Conservation (phyloP, 2,113 vertebrate species). For the Trinectes maculatus region DNA sequence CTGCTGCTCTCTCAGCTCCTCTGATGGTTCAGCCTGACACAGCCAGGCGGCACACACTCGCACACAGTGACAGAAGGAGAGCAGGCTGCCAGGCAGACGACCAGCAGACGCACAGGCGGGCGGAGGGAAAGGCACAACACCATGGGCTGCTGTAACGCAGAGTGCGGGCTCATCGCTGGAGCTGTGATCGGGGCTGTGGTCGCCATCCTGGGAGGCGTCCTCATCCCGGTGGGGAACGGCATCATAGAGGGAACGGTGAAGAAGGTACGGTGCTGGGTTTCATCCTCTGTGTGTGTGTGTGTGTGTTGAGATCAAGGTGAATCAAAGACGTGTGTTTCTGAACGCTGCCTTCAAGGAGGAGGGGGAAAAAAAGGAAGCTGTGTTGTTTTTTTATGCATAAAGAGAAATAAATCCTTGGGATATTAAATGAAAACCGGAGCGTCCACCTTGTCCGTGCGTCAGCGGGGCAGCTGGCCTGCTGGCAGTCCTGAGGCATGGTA, state of each 20-base stretch:
- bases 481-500: constrained; percentile 60
- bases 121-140: constrained; percentile 47
- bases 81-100: constrained; percentile 51
- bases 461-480: constrained; percentile 60
- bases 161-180: constrained; percentile 81
- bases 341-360: constrained; percentile 18
- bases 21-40: constrained; percentile 41
- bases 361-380: constrained; percentile 30
- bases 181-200: constrained; percentile 82
- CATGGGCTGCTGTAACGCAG: constrained; percentile 80
- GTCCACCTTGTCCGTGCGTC: constrained; percentile 43
- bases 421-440: neutral
- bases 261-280: constrained; percentile 83
- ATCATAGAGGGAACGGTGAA: constrained; percentile 83
- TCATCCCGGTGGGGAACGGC: constrained; percentile 88
- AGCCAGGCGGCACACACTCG: constrained; percentile 38
- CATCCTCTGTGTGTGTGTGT: constrained; percentile 11
- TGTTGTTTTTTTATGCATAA: constrained; percentile 13
- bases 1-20: constrained; percentile 35
- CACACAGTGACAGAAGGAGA: constrained; percentile 58
- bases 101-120: constrained; percentile 33
- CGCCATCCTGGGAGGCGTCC: constrained; percentile 87
- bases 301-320: constrained; percentile 67
- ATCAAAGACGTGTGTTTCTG: constrained; percentile 32
- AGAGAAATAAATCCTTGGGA: neutral